These are phyloP conservation scores for Dascillus cervinus DNA, from an alignment of 2,888 invertebrate genomes.

Conservation along the genomic window DNA sequence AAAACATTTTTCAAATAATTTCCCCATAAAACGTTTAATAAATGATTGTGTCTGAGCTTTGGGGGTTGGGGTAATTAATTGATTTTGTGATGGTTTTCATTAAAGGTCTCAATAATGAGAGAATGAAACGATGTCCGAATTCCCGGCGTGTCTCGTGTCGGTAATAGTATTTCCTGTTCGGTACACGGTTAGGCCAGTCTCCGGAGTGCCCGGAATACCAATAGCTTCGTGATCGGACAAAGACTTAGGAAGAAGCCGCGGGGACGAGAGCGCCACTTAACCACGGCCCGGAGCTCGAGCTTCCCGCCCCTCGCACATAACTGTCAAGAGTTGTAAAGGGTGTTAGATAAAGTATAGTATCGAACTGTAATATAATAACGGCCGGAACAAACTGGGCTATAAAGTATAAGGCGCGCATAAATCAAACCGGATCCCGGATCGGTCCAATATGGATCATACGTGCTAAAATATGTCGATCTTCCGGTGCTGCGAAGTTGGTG, in stretches of 20 bases:
- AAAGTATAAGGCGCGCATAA: slow-evolving; percentile 59
- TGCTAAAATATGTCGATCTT: slow-evolving; percentile 38
- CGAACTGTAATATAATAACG: slow-evolving; percentile 59
- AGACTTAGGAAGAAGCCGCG: slow-evolving; percentile 14
- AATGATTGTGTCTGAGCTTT: too few relatives aligned
- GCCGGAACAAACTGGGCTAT: slow-evolving; percentile 59
- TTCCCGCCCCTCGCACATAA: slow-evolving; percentile 28
- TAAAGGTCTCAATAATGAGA: too few relatives aligned
- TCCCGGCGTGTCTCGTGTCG: slow-evolving; percentile 27
- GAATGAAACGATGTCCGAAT: slow-evolving; percentile 22
- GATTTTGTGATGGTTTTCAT: too few relatives aligned
- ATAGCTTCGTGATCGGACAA: slow-evolving; percentile 30
- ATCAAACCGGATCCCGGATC: slow-evolving; percentile 38
- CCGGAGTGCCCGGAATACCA: slow-evolving; percentile 27
- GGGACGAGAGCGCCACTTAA: slow-evolving; percentile 31
- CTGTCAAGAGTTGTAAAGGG: slow-evolving; percentile 36
- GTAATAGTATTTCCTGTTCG: slow-evolving; percentile 34
- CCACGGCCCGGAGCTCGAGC: slow-evolving; percentile 34
- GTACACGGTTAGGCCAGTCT: slow-evolving; percentile 25
- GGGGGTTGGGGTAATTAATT: too few relatives aligned
- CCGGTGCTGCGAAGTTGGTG: slow-evolving; percentile 20
- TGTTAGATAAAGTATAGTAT: slow-evolving; percentile 43
- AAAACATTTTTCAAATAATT: too few relatives aligned
- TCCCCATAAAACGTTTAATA: too few relatives aligned
- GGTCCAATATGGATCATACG: slow-evolving; percentile 29